Percentiles rank a stretch among this genome's conserved stretches.
Evolutionary conservation across 2,113 vertebrate species (phyloP).

Genomic region (Pyrgilauda ruficollis): DNA sequence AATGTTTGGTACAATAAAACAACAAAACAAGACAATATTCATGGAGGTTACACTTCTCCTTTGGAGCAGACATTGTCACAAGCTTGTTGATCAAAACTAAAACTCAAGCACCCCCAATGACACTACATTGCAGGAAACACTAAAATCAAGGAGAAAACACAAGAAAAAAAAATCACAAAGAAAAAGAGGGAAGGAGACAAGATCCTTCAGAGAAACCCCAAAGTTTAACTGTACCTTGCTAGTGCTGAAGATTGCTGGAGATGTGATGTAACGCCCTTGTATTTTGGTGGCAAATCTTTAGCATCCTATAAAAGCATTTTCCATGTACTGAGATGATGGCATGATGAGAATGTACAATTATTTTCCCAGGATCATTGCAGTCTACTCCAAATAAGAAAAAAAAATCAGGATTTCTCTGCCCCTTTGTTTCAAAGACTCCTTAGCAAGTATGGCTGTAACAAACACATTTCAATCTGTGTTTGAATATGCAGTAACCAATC

Average conservation of each 20-base stretch:
- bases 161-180: not conserved
- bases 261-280: not conserved
- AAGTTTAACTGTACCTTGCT: not conserved
- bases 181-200: not conserved
- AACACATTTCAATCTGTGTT: not conserved
- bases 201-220: not conserved
- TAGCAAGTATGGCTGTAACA: not conserved
- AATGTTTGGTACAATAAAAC: not conserved
- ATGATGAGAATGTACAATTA: not conserved
- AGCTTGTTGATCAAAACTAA: not conserved
- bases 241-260: not conserved
- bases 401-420: not conserved
- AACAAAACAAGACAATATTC: not conserved
- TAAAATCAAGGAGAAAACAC: not conserved
- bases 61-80: not conserved
- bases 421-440: not conserved
- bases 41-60: not conserved
- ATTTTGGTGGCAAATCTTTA: not conserved
- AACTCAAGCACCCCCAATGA: not conserved
- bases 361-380: not conserved
- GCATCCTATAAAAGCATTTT: not conserved
- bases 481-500: not conserved
- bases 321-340: not conserved
- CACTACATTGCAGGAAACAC: not conserved
- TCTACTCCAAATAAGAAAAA: not conserved